Evolutionary conservation across 2,888 invertebrate species (phyloP).

Genomic region (Rhopalosiphum nymphaeae): DNA sequence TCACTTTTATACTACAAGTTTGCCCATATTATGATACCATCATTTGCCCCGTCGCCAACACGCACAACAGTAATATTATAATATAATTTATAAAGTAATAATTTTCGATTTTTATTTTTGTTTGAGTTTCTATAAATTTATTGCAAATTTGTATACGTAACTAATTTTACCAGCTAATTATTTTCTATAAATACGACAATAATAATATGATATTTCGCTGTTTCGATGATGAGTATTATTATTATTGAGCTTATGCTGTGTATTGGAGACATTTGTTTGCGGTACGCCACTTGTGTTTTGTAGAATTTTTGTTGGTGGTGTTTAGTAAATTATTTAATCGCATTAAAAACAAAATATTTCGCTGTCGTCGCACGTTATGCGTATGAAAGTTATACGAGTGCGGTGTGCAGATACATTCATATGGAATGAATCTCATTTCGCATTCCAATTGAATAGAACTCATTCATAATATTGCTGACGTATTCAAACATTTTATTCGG

Average conservation of each 20-base stretch:
- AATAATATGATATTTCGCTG: neutral
- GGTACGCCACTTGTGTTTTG: neutral
- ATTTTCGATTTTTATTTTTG: constrained; percentile 15
- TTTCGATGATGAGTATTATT: neutral
- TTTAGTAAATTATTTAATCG: neutral
- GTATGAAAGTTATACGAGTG: neutral
- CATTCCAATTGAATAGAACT: constrained; percentile 48
- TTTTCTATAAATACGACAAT: neutral
- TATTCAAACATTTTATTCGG: constrained; percentile 23
- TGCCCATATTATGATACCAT: neutral
- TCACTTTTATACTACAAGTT: neutral
- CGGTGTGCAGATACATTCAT: constrained; percentile 25
- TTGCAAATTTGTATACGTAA: neutral
- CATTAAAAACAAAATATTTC: neutral
- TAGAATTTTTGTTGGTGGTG: neutral
- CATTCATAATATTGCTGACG: constrained; percentile 40
- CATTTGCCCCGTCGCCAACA: neutral
- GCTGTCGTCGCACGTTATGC: neutral
- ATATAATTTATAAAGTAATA: neutral
- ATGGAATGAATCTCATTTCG: constrained; percentile 57
- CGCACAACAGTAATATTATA: neutral
- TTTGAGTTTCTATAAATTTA: neutral
- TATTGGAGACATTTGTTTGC: neutral
- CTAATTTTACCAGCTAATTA: neutral
- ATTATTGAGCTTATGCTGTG: neutral